Evolutionary conservation across 2,113 vertebrate genomes (phyloP).

Genomic region (Pithys albifrons): DNA sequence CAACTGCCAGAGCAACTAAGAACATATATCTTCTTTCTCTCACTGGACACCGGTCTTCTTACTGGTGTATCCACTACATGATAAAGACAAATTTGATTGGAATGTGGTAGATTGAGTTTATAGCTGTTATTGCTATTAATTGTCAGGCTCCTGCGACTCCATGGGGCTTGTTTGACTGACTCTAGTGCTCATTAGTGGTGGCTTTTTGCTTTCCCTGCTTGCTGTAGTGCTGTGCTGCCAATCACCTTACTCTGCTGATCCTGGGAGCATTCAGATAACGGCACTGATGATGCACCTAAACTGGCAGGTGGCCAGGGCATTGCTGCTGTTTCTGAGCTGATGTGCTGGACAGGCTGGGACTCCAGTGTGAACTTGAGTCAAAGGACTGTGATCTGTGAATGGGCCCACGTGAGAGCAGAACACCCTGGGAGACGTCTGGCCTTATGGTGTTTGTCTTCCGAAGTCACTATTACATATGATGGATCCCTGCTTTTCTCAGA

Average conservation of each 20-base stretch:
- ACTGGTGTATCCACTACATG: neutral
- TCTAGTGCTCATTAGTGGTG: neutral
- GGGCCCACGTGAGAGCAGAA: neutral
- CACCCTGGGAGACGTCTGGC: neutral
- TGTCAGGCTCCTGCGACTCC: neutral
- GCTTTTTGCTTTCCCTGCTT: neutral
- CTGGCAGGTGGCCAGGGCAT: neutral
- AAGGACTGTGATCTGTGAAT: neutral
- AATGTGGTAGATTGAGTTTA: neutral
- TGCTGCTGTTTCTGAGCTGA: neutral
- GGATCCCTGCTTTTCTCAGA: neutral
- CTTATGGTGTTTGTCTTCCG: neutral
- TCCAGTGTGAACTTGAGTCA: neutral
- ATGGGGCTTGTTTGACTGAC: neutral
- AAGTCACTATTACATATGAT: accelerated
- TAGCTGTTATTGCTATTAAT: neutral
- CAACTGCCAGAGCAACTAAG: neutral
- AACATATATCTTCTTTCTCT: neutral
- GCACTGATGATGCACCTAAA: no score
- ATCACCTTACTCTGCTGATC: neutral
- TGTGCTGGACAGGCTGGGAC: neutral
- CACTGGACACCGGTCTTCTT: neutral
- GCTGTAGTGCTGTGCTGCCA: neutral
- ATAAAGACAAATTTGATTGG: neutral
- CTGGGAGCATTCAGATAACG: neutral